These are phyloP conservation scores for Hydrozoanthus gracilis DNA, from an alignment of 92 coral and sea anemone species.

Conservation along the genomic window DNA sequence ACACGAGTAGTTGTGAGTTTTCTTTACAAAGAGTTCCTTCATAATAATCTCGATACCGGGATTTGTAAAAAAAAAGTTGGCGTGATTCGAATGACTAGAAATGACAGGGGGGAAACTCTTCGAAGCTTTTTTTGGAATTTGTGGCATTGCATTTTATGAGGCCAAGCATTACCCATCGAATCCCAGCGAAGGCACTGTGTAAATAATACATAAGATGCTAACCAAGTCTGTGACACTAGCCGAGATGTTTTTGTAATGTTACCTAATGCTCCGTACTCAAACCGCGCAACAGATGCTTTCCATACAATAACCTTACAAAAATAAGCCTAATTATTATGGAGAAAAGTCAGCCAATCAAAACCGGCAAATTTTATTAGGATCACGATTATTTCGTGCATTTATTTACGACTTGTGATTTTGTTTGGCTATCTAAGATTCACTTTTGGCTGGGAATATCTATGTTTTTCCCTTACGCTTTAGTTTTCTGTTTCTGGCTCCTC, in stretches of 20 bases:
- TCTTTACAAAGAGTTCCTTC: background rate
- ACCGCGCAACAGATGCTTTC: constrained; percentile 80
- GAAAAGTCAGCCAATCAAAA: constrained; percentile 31
- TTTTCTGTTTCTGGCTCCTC: background rate
- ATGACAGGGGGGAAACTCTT: background rate
- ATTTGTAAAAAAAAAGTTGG: constrained; percentile 42
- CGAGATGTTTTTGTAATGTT: constrained; percentile 61
- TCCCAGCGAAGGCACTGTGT: constrained; percentile 71
- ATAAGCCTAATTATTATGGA: constrained; percentile 66
- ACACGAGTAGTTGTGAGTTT: background rate
- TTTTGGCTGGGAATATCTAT: background rate
- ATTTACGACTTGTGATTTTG: background rate
- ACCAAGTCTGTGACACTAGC: constrained; percentile 61
- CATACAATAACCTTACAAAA: constrained; percentile 78
- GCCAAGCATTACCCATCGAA: constrained; percentile 45
- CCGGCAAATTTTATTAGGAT: constrained; percentile 2
- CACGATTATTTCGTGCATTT: constrained; percentile 6
- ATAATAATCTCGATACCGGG: constrained; percentile 20
- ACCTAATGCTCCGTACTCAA: constrained; percentile 76
- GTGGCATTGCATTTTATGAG: constrained; percentile 43
- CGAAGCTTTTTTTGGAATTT: constrained; percentile 34
- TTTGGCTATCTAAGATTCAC: background rate
- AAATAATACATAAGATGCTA: constrained; percentile 77
- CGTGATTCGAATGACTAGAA: constrained; percentile 3
- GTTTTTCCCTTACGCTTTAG: too few relatives aligned